Base-by-base conservation (phyloP, 2,888 invertebrate species). In the Phyllotreta cruciferae region DNA sequence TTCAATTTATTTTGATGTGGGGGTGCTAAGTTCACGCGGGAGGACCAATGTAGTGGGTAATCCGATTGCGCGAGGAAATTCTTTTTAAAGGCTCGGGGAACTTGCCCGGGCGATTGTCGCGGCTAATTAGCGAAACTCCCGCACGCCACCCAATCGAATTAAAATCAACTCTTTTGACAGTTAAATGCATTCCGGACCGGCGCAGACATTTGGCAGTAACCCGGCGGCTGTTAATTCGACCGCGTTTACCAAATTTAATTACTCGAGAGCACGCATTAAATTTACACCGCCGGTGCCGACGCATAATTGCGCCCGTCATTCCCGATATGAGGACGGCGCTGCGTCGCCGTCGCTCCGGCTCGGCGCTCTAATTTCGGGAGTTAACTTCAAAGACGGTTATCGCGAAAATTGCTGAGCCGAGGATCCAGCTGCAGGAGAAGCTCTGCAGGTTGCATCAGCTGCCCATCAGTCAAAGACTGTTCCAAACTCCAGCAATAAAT, bases 261-360 rank as follows among this genome's bases (percentile, higher is more conserved):
- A 72, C 70, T 63, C 62, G 63, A 38, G 60, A 67, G 68, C 66
- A 60, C 62, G 66, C 66, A 70, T 69, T 71, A 73, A 73, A 72
- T 72, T 71, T 66, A 67, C 68, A 67, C 70, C 73, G 58, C 44
- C 36, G 24, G 24, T 24, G 52, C 38, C 52, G 52, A 52, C 58
- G 69, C 73, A 70, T 73, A 73, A 73, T 73, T 73, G 73, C 73
- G 63, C 66, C 68, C 69, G 67, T 70, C 71, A 70, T 72, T 71
- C 66, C 69, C 63, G 72, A 71, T 70, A 71, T 72, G 72, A 71
- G 71, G 70, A 68, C 60, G 70, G 67, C 52, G 52, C 24, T 24
- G 13, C 52, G 38, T 11, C 52, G 38, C 37, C 71, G 71, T 24
- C 24, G 24, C 24, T 4, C 24, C 24, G 2, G 24, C 1, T 4